Percentiles rank a stretch among this genome's conserved stretches.
These are phyloP conservation scores for Micrastur ruficollis DNA, from an alignment of 2,797 vertebrate genomes.

Conservation along the genomic window DNA sequence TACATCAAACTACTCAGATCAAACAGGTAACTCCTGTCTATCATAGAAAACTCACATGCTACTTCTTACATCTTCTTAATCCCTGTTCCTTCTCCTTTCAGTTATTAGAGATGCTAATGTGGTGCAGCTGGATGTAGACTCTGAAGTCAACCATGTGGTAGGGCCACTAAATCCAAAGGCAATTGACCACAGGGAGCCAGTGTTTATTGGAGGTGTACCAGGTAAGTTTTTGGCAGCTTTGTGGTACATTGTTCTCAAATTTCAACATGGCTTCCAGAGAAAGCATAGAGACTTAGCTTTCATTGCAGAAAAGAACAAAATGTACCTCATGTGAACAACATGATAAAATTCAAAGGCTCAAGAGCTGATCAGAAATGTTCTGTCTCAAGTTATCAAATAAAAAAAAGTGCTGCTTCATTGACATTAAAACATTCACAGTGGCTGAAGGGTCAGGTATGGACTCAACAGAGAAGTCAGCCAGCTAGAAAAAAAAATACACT, in stretches of 20 bases:
- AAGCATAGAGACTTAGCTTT: not conserved
- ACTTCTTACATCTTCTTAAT: not conserved
- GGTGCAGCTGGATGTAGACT: conserved; percentile 91
- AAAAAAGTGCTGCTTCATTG: not conserved
- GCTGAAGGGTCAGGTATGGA: not conserved
- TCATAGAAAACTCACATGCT: not conserved
- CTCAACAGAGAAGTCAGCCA: not conserved
- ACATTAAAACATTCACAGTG: not conserved
- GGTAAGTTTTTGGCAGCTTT: conserved; percentile 71
- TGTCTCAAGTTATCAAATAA: not conserved
- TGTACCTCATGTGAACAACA: not conserved
- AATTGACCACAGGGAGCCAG: conserved; percentile 76
- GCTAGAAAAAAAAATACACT: not conserved
- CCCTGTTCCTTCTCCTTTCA: conserved; percentile 64
- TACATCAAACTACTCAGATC: not conserved
- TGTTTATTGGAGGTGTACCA: conserved; percentile 93
- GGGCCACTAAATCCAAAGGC: conserved; percentile 79
- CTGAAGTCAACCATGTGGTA: conserved; percentile 88
- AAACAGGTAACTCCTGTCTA: not conserved
- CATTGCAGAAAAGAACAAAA: not conserved
- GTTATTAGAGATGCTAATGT: conserved; percentile 88
- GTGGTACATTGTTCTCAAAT: not conserved
- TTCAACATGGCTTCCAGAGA: not conserved
- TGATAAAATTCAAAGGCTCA: not conserved
- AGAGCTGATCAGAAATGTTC: not conserved